phyloP scores from a whole-genome alignment of 1,140 invertebrate species.

The Drosophila sturtevanti region DNA sequence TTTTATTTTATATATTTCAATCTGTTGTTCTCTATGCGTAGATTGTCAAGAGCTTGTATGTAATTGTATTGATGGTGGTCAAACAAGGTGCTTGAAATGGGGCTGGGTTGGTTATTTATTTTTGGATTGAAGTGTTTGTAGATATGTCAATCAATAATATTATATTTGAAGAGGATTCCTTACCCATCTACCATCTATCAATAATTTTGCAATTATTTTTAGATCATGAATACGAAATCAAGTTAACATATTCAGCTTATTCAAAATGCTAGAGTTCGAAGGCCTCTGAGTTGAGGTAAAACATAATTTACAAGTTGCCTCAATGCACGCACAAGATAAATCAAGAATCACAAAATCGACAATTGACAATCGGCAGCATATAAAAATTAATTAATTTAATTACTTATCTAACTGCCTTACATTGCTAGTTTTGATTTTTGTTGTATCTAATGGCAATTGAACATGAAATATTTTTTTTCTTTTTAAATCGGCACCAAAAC shows the following conservation, averaged over 20 bases:
- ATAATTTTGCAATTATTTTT: conserved; percentile 11
- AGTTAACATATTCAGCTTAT: conserved; percentile 42
- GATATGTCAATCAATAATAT: conserved; percentile 10
- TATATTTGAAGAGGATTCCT: conserved; percentile 1
- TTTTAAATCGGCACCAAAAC: neutral
- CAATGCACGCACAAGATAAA: conserved; percentile 56
- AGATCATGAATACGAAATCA: conserved; percentile 40
- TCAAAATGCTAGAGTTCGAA: conserved; percentile 42
- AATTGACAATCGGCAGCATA: conserved; percentile 51
- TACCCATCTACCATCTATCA: neutral
- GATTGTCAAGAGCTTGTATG: conserved; percentile 24
- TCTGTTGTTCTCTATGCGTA: conserved; percentile 5
- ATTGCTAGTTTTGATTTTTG: conserved; percentile 42
- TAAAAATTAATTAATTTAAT: conserved; percentile 77
- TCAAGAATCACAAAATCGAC: conserved; percentile 38
- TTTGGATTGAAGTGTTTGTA: neutral
- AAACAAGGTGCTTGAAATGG: conserved; percentile 8
- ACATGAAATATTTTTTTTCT: conserved; percentile 49
- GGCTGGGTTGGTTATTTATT: conserved; percentile 6
- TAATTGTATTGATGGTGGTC: conserved; percentile 19
- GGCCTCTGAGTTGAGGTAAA: conserved; percentile 31
- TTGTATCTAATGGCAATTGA: conserved; percentile 47
- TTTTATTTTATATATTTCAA: conserved; percentile 3
- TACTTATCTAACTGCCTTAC: conserved; percentile 68
- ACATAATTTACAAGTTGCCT: conserved; percentile 46